These are phyloP conservation scores for Ellobius talpinus DNA, from an alignment of 2,113 vertebrate species.

Conservation along the genomic window DNA sequence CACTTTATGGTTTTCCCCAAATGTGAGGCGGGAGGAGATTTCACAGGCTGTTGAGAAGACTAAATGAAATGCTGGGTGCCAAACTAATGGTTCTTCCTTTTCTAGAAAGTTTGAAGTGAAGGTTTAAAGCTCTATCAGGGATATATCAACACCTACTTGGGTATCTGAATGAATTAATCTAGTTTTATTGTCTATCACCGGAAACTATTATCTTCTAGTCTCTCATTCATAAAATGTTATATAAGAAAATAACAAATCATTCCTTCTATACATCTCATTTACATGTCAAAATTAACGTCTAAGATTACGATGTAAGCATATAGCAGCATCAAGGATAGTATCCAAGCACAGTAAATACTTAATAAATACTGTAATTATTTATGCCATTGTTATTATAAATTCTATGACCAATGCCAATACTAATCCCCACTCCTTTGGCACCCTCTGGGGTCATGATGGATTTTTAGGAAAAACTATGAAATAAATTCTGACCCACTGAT, in stretches of 20 bases:
- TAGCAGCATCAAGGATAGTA: neutral
- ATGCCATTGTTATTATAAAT: neutral
- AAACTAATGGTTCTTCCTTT: neutral
- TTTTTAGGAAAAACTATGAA: neutral
- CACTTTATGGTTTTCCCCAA: neutral
- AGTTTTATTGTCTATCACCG: neutral
- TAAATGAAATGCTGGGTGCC: neutral
- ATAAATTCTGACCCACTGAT: neutral
- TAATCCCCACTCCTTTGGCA: neutral
- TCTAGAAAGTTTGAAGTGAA: neutral
- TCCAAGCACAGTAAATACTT: neutral
- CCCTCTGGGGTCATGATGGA: neutral
- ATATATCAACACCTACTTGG: neutral
- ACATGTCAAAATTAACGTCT: neutral
- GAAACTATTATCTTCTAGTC: neutral
- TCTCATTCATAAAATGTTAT: conserved; percentile 12
- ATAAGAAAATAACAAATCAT: neutral
- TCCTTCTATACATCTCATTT: neutral
- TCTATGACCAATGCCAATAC: neutral
- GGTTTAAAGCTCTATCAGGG: neutral
- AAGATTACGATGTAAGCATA: neutral
- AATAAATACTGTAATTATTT: neutral
- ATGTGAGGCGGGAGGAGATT: neutral
- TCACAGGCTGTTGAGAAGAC: neutral
- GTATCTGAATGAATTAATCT: conserved; percentile 40